A percentile compares a stretch with the other conserved stretches of the same genome.
These are phyloP conservation scores for Gnathonemus longibarbis DNA, from an alignment of 2,113 vertebrate genomes.

Conservation along the genomic window DNA sequence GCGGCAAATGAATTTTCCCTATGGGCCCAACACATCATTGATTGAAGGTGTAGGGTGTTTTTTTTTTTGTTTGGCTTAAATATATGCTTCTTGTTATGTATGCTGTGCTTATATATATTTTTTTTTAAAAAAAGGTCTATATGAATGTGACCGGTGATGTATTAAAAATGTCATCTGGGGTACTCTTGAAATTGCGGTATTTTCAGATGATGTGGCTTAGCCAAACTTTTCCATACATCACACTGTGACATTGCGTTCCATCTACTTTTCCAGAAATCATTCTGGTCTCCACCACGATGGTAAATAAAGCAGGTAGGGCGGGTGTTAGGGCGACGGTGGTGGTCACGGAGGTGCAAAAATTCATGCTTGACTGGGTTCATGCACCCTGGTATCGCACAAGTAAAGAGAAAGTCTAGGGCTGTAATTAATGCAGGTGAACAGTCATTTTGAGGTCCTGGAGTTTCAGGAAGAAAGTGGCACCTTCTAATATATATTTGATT, in stretches of 20 bases:
- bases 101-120: not conserved
- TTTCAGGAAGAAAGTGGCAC: not conserved
- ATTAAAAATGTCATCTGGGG: not conserved
- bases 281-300: slow-evolving; percentile 56
- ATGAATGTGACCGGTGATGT: not conserved
- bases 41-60: not conserved
- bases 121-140: not conserved
- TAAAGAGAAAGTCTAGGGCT: not conserved
- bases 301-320: slow-evolving; percentile 49
- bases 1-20: not conserved
- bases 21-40: not conserved
- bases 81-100: not conserved
- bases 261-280: slow-evolving; percentile 53
- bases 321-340: slow-evolving; percentile 17
- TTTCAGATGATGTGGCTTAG: not conserved
- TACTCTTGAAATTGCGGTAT: not conserved
- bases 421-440: not conserved
- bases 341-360: slow-evolving; percentile 6
- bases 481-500: not conserved
- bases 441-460: not conserved
- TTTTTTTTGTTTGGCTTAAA: not conserved
- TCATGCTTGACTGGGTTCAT: not conserved
- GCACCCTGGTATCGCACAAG: not conserved
- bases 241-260: slow-evolving; percentile 24
- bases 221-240: not conserved